Base-by-base conservation (phyloP, 2,797 vertebrate genomes). In the Sebastes ruberrimus region DNA sequence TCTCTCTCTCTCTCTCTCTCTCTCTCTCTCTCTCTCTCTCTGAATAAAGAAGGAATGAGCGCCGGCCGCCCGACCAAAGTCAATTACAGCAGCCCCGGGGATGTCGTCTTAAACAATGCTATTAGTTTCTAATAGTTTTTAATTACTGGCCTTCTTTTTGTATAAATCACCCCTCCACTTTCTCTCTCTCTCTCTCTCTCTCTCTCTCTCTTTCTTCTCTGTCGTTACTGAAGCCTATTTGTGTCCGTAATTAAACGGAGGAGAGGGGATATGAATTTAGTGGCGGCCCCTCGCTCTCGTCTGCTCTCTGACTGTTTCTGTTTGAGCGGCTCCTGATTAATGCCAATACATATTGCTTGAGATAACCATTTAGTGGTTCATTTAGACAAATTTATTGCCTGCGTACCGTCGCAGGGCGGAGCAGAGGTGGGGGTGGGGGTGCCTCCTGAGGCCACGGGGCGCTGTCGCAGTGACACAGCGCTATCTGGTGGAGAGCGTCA, bases 331-430 rank as follows among this genome's bases (percentile, higher is more conserved):
- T 96, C 95, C 97, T 98, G 97, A 99, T 98, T 98, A 98, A 99
- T 98, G 97, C 96, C 97, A 96, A 97, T 98, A 97, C 97, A 97
- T 98, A 98, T 98, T 98, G 98, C 97, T 98, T 97, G 96, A 98
- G 97, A 99, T 97, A 97, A 97, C 97, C 97, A 98, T 99, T 99
- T 98, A 98, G 97, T 97, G 97, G 95, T 98, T 99, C 97, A 99
- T 98, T 98, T 98, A 97, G 97, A 96, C 96, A 97, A 97, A 98
- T 98, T 97, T 98, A 99, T 98, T 97, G 97, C 97, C 96, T 95
- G 96, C 95, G 95, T 96, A 95, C 96, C 95, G 96, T 96, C 95
- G 49, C 35, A 23, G 88, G 83, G 62, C 8, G 60, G 81, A 76
- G 82, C 66, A 35, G 53, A 32, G 69, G 23, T 28, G 10, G 14